Evolutionary conservation across 2,113 vertebrate genomes (phyloP).

Genomic region (Perca flavescens): DNA sequence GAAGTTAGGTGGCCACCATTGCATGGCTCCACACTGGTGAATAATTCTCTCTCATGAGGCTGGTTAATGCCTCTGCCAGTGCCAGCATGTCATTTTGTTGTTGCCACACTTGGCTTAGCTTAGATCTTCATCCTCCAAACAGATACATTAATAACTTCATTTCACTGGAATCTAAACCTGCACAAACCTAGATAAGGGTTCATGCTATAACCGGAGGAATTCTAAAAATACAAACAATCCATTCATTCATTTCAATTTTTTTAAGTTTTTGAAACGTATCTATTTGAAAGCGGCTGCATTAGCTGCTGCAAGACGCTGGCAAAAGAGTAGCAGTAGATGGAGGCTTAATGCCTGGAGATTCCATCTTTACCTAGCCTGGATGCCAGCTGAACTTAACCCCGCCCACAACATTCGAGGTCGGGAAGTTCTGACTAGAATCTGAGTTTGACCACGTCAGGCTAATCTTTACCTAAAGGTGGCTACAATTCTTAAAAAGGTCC

Average conservation of each 20-base stretch:
- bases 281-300: neutral
- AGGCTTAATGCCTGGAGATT: neutral
- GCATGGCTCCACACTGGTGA: slow-evolving; percentile 58
- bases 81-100: slow-evolving; percentile 61
- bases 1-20: slow-evolving; percentile 67
- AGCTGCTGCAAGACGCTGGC: neutral
- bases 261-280: neutral
- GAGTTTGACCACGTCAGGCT: too few species aligned
- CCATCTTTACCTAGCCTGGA: neutral
- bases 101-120: slow-evolving; percentile 27
- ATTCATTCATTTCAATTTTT: neutral
- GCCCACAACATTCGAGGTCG: too few species aligned
- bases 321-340: neutral
- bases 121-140: slow-evolving; percentile 21
- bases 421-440: too few species aligned
- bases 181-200: neutral
- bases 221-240: neutral
- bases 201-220: too few species aligned
- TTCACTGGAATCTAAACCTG: neutral
- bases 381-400: too few species aligned
- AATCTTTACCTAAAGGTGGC: neutral
- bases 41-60: slow-evolving; percentile 79
- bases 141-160: neutral
- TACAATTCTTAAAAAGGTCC: neutral
- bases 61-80: slow-evolving; percentile 31